Evolutionary conservation across 30 jellyfish, hydroid and myxozoan genomes (phyloP), one percentile per base, ranked within the genome.

Genomic region (Turritopsis dohrnii): DNA sequence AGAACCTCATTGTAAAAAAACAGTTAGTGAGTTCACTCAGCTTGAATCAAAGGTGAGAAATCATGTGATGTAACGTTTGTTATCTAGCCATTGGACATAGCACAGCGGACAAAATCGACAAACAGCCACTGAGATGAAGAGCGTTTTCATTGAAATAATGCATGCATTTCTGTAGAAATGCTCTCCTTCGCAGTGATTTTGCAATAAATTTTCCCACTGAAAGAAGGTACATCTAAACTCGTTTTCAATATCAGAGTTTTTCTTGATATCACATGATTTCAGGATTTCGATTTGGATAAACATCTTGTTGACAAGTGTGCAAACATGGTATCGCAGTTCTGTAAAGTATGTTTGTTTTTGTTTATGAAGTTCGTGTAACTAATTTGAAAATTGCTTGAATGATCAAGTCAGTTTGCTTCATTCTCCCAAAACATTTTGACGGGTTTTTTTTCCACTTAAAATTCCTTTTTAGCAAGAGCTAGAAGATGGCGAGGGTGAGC

Each of bases 271-370:
- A n/a, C n/a, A n/a, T n/a, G n/a, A 65, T n/a, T 52, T 20, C 16
- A 94, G 99, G 99, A 94, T 74, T 66, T 84, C 21, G 96, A 86
- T 25, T 31, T 94, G 89, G 99, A 94, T 79, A 84, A 84, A 84
- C 96, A 85, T 41, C 96, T 94, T 1, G 88, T 94, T 76, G 84
- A 85, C 52, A 86, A 96, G 25, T 94, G 99, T 89, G 99, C 96
- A 7, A 94, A 97, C 22, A 94, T 94, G 99, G 99, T 94, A 26
- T 5, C 83, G 13, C 85, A 94, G 54, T 94, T 94, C 72, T 94
- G 99, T 80, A 93, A 88, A 94, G 99, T 94, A 86, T 0, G 85
- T 27, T 26, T n/a, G 28, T 7, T 66, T 66, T 25, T 4, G 29
- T 22, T 3, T 1, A 25, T 66, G 7, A 3, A 8, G 8, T 66